These are phyloP conservation scores for Coleophora deauratella DNA, from an alignment of 2,888 invertebrate species.

Conservation along the genomic window DNA sequence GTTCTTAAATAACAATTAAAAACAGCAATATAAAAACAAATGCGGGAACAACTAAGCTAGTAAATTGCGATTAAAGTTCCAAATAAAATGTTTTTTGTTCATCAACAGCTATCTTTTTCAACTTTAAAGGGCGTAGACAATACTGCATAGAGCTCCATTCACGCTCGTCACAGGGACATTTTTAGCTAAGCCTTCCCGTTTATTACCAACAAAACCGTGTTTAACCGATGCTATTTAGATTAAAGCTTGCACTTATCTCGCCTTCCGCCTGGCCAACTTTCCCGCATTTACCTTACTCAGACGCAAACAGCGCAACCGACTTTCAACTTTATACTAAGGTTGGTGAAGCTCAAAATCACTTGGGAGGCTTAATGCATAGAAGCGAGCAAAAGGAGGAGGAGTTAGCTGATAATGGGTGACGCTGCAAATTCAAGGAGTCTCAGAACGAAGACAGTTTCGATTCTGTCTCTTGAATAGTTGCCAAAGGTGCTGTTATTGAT, in stretches of 20 bases:
- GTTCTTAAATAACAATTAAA: too few species aligned
- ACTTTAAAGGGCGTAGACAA: too few species aligned
- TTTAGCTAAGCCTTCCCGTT: background rate
- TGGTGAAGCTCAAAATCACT: slow-evolving; percentile 26
- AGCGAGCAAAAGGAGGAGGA: slow-evolving; percentile 25
- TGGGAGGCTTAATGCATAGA: slow-evolving; percentile 47
- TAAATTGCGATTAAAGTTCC: too few species aligned
- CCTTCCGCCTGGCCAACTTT: slow-evolving; percentile 52
- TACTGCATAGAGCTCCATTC: too few species aligned
- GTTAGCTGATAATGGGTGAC: slow-evolving; percentile 51
- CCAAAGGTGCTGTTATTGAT: slow-evolving; percentile 10
- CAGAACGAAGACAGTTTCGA: slow-evolving; percentile 33
- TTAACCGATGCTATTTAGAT: slow-evolving; percentile 62
- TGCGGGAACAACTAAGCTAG: too few species aligned
- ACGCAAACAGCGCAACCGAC: slow-evolving; percentile 26
- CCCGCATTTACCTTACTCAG: slow-evolving; percentile 36
- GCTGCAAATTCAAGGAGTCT: slow-evolving; percentile 37
- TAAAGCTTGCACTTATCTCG: slow-evolving; percentile 59
- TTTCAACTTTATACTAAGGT: slow-evolving; percentile 32
- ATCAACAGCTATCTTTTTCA: too few species aligned
- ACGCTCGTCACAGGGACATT: too few species aligned
- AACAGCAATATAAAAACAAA: too few species aligned
- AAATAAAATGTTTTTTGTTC: too few species aligned
- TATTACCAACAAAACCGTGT: slow-evolving; percentile 14
- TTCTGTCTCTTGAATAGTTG: slow-evolving; percentile 14